These are phyloP conservation scores for Orycteropus afer DNA, from an alignment of 2,113 vertebrate genomes.

Conservation along the genomic window DNA sequence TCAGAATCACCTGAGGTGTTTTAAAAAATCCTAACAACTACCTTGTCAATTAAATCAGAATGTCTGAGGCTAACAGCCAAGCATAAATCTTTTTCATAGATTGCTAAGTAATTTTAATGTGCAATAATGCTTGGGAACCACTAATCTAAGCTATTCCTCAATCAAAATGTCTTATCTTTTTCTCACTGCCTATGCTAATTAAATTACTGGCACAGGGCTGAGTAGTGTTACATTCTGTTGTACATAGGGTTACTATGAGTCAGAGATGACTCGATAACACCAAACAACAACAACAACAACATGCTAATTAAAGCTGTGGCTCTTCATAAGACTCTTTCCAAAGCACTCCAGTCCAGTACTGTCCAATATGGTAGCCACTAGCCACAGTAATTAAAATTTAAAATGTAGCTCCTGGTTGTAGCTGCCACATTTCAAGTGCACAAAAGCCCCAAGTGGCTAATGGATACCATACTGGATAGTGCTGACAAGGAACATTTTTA, in stretches of 20 bases:
- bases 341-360: background rate
- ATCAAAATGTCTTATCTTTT: background rate
- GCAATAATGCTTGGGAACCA: background rate
- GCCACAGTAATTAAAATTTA: background rate
- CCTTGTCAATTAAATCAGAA: constrained; percentile 12
- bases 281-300: no score
- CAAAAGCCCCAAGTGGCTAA: background rate
- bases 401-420: background rate
- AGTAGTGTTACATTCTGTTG: no score
- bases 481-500: background rate
- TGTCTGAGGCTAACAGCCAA: background rate
- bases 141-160: background rate
- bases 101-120: no score
- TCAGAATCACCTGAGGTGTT: background rate
- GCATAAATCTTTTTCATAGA: background rate
- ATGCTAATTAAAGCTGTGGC: background rate
- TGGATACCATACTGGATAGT: background rate
- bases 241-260: no score
- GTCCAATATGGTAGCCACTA: background rate
- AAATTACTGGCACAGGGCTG: no score
- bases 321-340: background rate
- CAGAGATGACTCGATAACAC: no score
- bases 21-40: background rate
- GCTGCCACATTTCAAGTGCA: background rate
- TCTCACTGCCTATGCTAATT: background rate